Evolutionary conservation across 1,140 invertebrate species (phyloP).

Genomic region (Anastatus disparis): DNA sequence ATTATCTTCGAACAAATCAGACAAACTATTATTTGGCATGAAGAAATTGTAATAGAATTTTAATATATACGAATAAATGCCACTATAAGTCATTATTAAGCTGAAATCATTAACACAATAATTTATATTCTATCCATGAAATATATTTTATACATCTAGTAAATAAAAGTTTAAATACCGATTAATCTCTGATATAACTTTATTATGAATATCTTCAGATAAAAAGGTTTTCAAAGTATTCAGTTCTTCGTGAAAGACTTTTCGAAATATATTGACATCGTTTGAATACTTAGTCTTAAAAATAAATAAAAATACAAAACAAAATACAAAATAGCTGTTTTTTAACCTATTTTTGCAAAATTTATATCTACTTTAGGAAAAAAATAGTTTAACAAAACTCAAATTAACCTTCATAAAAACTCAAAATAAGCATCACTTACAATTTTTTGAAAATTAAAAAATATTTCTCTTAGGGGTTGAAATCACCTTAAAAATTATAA

Average conservation of each 20-base stretch:
- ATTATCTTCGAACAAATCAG: constrained; percentile 11
- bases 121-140: neutral
- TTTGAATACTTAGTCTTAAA: constrained; percentile 56
- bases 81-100: constrained; percentile 19
- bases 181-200: constrained; percentile 16
- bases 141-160: neutral
- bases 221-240: constrained; percentile 20
- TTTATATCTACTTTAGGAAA: too few species aligned
- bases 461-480: too few species aligned
- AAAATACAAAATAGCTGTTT: too few species aligned
- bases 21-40: neutral
- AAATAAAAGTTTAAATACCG: constrained; percentile 13
- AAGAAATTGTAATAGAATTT: constrained; percentile 31
- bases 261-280: constrained; percentile 38
- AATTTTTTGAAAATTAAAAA: too few species aligned
- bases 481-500: too few species aligned
- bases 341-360: too few species aligned
- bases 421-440: too few species aligned
- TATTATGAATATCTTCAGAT: constrained; percentile 28
- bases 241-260: constrained; percentile 40
- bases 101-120: constrained; percentile 12
- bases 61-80: constrained; percentile 27
- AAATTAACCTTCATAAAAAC: too few species aligned
- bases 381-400: too few species aligned
- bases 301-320: constrained; percentile 43